These are phyloP conservation scores for Empidonax alnorum DNA, from an alignment of 2,113 vertebrate genomes.

Conservation along the genomic window DNA sequence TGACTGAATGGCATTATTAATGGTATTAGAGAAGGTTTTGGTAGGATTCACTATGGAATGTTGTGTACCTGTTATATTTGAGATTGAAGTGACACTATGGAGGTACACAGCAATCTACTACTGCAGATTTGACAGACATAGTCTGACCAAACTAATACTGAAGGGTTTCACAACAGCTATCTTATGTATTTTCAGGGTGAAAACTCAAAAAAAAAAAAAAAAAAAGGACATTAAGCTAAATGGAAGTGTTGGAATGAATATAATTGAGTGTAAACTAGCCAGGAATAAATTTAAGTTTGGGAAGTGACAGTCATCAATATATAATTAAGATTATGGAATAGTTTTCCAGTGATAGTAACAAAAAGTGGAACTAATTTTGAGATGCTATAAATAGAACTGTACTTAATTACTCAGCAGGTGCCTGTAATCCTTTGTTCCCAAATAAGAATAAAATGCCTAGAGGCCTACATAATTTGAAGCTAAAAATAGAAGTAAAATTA, in stretches of 20 bases:
- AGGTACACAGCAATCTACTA: rapidly evolving
- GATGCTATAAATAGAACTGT: neutral
- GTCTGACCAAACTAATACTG: neutral
- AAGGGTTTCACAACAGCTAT: neutral
- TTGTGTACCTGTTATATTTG: neutral
- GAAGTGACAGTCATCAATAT: neutral
- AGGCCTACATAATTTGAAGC: neutral
- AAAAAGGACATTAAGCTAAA: neutral
- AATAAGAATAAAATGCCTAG: neutral
- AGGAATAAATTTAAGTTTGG: neutral
- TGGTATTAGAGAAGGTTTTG: neutral
- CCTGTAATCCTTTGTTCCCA: neutral
- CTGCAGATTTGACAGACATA: neutral
- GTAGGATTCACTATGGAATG: neutral
- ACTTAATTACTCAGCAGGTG: neutral
- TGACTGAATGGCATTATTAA: neutral
- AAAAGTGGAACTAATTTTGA: neutral
- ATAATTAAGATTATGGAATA: neutral
- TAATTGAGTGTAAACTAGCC: neutral
- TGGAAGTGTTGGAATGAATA: neutral
- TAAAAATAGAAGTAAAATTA: neutral
- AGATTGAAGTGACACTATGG: neutral
- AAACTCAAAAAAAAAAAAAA: neutral
- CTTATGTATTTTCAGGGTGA: neutral
- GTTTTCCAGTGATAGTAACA: neutral